A percentile compares a stretch with the other conserved stretches of the same genome.
phyloP scores from a whole-genome alignment of 2,797 vertebrate genomes.

The Lophius americanus region DNA sequence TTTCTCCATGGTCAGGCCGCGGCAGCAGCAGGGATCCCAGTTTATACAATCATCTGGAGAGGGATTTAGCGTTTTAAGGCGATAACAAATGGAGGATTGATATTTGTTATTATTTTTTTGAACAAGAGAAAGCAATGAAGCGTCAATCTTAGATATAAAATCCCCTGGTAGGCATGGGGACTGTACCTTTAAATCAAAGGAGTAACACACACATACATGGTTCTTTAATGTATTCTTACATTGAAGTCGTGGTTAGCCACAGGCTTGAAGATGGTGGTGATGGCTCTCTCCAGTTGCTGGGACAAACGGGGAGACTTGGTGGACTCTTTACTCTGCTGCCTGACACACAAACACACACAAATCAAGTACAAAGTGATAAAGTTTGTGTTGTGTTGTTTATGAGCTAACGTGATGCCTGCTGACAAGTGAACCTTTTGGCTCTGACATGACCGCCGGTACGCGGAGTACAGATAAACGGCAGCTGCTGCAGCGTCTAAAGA shows the following conservation, averaged over 20 bases:
- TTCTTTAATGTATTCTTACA: conserved; percentile 65
- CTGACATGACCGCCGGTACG: conserved; percentile 31
- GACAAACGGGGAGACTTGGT: conserved; percentile 89
- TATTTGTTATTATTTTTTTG: too few species aligned
- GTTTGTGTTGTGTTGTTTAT: conserved; percentile 18
- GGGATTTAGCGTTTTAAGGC: too few species aligned
- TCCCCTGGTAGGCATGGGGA: too few species aligned
- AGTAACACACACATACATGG: background rate
- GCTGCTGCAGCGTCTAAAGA: conserved; percentile 17
- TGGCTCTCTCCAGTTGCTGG: conserved; percentile 89
- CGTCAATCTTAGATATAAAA: too few species aligned
- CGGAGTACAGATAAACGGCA: conserved; percentile 21
- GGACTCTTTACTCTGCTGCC: conserved; percentile 89
- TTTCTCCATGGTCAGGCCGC: too few species aligned
- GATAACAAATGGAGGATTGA: too few species aligned
- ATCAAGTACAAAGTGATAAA: conserved; percentile 9
- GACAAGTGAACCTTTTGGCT: conserved; percentile 46
- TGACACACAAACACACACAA: conserved; percentile 55
- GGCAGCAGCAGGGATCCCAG: too few species aligned
- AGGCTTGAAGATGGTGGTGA: conserved; percentile 90
- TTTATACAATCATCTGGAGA: too few species aligned
- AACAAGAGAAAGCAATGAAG: too few species aligned
- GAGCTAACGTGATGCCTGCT: conserved; percentile 23
- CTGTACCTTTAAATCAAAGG: background rate
- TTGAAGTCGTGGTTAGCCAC: conserved; percentile 92